phyloP scores from a whole-genome alignment of 2,797 vertebrate species.

The Rallus crepitans region DNA sequence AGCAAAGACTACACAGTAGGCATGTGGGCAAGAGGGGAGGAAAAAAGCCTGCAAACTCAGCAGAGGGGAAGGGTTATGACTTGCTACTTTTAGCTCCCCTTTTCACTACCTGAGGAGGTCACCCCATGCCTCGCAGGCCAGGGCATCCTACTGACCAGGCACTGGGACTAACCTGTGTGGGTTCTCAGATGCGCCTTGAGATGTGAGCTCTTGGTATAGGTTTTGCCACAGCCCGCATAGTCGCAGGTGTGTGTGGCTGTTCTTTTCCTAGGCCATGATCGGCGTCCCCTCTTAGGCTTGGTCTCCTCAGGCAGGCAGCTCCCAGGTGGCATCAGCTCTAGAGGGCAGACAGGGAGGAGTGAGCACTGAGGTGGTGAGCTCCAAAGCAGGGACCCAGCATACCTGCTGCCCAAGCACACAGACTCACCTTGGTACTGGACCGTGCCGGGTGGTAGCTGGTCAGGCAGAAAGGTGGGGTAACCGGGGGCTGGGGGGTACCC shows the following conservation, averaged over 20 bases:
- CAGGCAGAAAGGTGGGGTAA: conserved; percentile 86
- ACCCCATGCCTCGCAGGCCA: fast-evolving
- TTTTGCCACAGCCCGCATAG: conserved; percentile 96
- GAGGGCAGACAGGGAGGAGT: conserved; percentile 68
- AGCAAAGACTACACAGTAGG: neutral
- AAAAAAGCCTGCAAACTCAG: neutral
- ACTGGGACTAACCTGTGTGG: conserved; percentile 90
- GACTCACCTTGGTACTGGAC: conserved; percentile 95
- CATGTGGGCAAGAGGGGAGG: neutral
- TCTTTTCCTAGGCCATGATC: conserved; percentile 96
- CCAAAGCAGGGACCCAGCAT: neutral
- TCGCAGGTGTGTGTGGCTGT: conserved; percentile 96
- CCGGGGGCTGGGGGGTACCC: conserved; percentile 86
- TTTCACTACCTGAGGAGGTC: fast-evolving
- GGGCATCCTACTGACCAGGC: fast-evolving
- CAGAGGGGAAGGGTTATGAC: fast-evolving
- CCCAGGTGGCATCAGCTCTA: conserved; percentile 90
- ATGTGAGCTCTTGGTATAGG: conserved; percentile 98
- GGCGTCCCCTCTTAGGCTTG: conserved; percentile 93
- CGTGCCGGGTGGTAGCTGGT: conserved; percentile 82
- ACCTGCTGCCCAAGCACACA: neutral
- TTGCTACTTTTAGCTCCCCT: neutral
- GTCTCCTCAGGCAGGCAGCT: conserved; percentile 89
- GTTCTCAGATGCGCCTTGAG: conserved; percentile 98
- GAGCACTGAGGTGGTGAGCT: conserved; percentile 31